Evolutionary conservation across 2,888 invertebrate genomes (phyloP).

Genomic region (Stomorhina lunata): DNA sequence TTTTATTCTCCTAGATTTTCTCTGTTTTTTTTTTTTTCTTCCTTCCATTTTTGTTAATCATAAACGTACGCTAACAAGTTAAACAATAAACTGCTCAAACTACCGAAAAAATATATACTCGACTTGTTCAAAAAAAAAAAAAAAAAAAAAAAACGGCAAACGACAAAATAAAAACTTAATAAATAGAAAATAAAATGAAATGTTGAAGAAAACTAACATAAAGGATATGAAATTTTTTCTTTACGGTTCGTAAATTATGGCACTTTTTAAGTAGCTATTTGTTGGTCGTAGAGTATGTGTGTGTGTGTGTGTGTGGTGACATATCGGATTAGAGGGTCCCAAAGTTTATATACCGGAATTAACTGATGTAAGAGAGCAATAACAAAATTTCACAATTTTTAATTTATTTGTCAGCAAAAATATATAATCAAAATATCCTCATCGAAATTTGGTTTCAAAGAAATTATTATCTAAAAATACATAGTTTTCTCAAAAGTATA

Average conservation of each 20-base stretch:
- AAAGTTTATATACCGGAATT: too few species aligned
- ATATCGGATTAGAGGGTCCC: too few species aligned
- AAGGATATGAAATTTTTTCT: slow-evolving; percentile 47
- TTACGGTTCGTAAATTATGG: slow-evolving; percentile 50
- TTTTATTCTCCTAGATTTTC: not conserved
- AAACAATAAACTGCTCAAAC: slow-evolving; percentile 70
- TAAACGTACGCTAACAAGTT: slow-evolving; percentile 55
- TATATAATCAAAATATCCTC: too few species aligned
- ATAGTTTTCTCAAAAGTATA: too few species aligned
- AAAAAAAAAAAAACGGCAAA: not conserved
- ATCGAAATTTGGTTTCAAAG: too few species aligned
- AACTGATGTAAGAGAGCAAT: too few species aligned
- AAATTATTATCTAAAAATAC: too few species aligned
- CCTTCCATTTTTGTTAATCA: too few species aligned
- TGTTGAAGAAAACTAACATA: slow-evolving; percentile 25
- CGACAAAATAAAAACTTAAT: slow-evolving; percentile 7
- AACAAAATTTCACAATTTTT: too few species aligned
- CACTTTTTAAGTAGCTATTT: slow-evolving; percentile 54
- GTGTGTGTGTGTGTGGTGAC: slow-evolving; percentile 8
- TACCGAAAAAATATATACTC: slow-evolving; percentile 67
- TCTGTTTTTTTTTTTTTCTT: not conserved
- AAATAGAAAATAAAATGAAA: slow-evolving; percentile 24
- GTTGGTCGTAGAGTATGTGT: too few species aligned
- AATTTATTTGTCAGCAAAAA: too few species aligned
- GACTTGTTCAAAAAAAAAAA: slow-evolving; percentile 55